phyloP scores from a whole-genome alignment of 2,113 vertebrate genomes.

The Picathartes gymnocephalus region DNA sequence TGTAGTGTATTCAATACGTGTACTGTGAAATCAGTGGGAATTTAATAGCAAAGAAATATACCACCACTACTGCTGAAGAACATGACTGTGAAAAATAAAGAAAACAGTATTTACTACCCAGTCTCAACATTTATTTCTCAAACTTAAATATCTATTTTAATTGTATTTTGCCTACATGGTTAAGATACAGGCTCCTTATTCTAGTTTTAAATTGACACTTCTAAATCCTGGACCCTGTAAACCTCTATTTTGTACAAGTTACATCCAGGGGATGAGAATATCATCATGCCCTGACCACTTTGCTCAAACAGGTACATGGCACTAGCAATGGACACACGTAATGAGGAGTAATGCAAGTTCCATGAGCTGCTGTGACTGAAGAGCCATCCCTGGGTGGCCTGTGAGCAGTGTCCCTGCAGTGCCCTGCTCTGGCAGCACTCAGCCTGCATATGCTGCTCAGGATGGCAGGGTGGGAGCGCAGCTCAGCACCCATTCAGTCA shows the following conservation, averaged over 20 bases:
- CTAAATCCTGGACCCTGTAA: neutral
- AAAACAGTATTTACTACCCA: neutral
- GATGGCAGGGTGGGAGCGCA: neutral
- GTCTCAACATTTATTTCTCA: neutral
- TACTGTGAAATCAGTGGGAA: slow-evolving; percentile 47
- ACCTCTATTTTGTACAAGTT: neutral
- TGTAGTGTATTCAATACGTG: slow-evolving; percentile 26
- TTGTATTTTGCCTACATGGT: neutral
- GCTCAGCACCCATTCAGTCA: neutral
- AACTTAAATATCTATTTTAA: neutral
- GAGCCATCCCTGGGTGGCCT: neutral
- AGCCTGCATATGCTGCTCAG: neutral
- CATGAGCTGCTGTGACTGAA: neutral
- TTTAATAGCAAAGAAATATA: slow-evolving; percentile 14
- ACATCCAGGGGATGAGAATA: neutral
- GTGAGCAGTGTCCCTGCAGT: neutral
- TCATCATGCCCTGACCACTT: neutral
- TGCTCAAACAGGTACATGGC: neutral
- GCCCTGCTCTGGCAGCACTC: neutral
- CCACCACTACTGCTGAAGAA: neutral
- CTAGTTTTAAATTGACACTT: neutral
- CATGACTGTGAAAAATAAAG: neutral
- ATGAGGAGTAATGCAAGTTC: rapidly evolving
- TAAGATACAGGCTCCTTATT: neutral
- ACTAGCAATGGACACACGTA: neutral